phyloP scores from a whole-genome alignment of 2,797 vertebrate species.

The Mergus octosetaceus region DNA sequence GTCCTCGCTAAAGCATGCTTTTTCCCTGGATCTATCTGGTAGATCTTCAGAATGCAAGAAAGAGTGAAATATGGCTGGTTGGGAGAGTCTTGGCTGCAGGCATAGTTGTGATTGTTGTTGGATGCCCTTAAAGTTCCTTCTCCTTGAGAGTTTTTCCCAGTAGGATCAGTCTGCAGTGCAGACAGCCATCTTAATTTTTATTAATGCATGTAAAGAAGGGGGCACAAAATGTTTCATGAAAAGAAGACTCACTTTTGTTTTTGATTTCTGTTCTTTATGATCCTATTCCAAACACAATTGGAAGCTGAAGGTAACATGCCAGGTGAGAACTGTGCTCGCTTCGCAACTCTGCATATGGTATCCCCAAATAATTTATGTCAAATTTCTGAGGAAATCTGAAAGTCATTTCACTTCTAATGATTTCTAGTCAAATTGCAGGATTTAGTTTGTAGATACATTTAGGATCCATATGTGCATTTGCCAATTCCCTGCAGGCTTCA shows the following conservation, averaged over 20 bases:
- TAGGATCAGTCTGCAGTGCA: neutral
- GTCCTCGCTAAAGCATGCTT: neutral
- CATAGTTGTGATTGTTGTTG: neutral
- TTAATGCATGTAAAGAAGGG: neutral
- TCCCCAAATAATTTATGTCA: neutral
- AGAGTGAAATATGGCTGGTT: neutral
- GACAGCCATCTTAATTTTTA: accelerated
- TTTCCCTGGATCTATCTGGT: neutral
- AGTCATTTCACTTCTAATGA: neutral
- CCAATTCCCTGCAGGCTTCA: neutral
- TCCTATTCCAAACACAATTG: neutral
- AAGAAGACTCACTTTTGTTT: neutral
- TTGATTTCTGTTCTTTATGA: neutral
- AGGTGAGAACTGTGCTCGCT: neutral
- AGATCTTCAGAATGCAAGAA: neutral
- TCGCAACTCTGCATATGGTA: neutral
- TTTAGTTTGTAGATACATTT: neutral
- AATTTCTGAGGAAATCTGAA: neutral
- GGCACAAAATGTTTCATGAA: neutral
- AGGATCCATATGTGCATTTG: neutral
- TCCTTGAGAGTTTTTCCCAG: neutral
- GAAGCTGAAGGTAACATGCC: neutral
- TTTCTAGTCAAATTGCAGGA: neutral
- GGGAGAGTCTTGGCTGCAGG: neutral
- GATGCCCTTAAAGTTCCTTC: neutral